Conservation (phyloP, 1,140 invertebrate genomes). For the Drosophila ercepeae region DNA sequence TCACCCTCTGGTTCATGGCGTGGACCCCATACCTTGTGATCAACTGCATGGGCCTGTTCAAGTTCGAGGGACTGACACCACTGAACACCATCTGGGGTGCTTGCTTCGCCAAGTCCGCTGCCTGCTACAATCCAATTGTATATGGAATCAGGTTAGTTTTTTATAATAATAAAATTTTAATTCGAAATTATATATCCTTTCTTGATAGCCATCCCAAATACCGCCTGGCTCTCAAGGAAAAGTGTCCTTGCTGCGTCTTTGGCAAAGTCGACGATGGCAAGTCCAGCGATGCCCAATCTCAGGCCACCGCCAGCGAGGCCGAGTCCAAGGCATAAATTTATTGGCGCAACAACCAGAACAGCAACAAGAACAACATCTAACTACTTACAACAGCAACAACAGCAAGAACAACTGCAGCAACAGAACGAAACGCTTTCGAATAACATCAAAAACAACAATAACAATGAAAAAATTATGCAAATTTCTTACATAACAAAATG, state of each 20-base stretch:
- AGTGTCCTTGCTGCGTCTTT: conserved; percentile 89
- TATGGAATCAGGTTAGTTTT: conserved; percentile 89
- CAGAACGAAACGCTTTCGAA: conserved; percentile 83
- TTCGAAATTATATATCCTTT: not conserved
- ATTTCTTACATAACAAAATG: conserved; percentile 74
- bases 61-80: conserved; percentile 87
- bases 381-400: conserved; percentile 69
- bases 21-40: conserved; percentile 94
- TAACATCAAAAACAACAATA: conserved; percentile 64
- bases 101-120: conserved; percentile 91
- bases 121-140: conserved; percentile 92
- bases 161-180: no score
- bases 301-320: conserved; percentile 80
- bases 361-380: conserved; percentile 49
- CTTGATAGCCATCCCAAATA: conserved; percentile 89
- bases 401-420: conserved; percentile 80
- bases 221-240: conserved; percentile 88
- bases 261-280: conserved; percentile 79
- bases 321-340: conserved; percentile 78
- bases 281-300: conserved; percentile 84
- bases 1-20: conserved; percentile 92
- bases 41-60: conserved; percentile 90
- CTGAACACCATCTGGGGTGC: conserved; percentile 91
- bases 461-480: conserved; percentile 38
- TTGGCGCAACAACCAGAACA: conserved; percentile 55